Conservation (phyloP, 1,140 invertebrate genomes). For the Drosophila rhopaloa region DNA sequence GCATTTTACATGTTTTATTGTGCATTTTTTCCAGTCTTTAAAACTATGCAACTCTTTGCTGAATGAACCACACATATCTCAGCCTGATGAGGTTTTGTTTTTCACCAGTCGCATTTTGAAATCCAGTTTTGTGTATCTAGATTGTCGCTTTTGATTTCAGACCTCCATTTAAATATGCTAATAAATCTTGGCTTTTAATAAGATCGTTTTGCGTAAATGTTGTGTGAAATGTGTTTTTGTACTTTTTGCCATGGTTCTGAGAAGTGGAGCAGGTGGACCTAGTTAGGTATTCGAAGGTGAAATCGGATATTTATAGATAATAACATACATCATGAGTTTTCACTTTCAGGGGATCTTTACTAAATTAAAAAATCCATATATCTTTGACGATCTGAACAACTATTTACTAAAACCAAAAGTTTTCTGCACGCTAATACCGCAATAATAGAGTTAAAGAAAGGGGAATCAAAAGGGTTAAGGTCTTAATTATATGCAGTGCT, state of each 20-base stretch:
- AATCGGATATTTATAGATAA: slow-evolving; percentile 12
- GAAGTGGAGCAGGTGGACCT: slow-evolving; percentile 54
- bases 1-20: slow-evolving; percentile 65
- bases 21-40: slow-evolving; percentile 37
- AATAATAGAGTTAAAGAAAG: too few species aligned
- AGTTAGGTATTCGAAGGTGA: slow-evolving; percentile 42
- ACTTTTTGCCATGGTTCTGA: slow-evolving; percentile 29
- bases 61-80: slow-evolving; percentile 44
- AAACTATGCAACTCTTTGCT: slow-evolving; percentile 42
- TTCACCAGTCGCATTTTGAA: slow-evolving; percentile 16
- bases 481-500: background rate
- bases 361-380: too few species aligned
- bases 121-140: slow-evolving; percentile 52
- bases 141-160: slow-evolving; percentile 71
- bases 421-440: too few species aligned
- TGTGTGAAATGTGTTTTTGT: slow-evolving; percentile 50
- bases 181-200: slow-evolving; percentile 65
- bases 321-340: background rate
- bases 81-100: slow-evolving; percentile 26
- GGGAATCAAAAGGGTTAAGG: background rate
- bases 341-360: background rate
- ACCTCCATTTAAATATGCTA: slow-evolving; percentile 67
- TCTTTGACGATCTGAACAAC: too few species aligned
- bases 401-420: too few species aligned
- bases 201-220: slow-evolving; percentile 60